A percentile compares a stretch with the other conserved stretches of the same genome.
Conservation (phyloP, 2,113 vertebrate genomes). For the Brachirus orientalis region DNA sequence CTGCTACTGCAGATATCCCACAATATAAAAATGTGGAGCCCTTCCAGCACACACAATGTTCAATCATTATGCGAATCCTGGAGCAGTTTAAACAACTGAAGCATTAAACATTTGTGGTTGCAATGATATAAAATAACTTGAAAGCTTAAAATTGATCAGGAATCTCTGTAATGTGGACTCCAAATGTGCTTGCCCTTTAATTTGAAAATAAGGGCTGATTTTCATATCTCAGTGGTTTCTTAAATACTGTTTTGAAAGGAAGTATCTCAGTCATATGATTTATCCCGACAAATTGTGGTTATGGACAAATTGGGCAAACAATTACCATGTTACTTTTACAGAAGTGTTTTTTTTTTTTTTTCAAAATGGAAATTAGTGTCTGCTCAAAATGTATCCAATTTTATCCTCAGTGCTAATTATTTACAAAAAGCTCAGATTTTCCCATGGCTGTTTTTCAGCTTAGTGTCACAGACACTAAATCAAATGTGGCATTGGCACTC, state of each 20-base stretch:
- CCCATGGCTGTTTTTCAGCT: constrained; percentile 35
- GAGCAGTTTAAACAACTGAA: constrained; percentile 71
- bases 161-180: constrained; percentile 71
- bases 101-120: constrained; percentile 74
- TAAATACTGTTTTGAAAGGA: constrained; percentile 77
- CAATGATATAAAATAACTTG: constrained; percentile 64
- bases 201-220: constrained; percentile 71
- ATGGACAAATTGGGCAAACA: constrained; percentile 57
- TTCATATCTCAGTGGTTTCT: constrained; percentile 70
- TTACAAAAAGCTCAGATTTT: constrained; percentile 48
- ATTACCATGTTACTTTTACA: constrained; percentile 48
- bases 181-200: constrained; percentile 64
- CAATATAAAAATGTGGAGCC: constrained; percentile 66
- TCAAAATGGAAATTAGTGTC: constrained; percentile 51
- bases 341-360: constrained; percentile 32
- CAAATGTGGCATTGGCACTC: constrained; percentile 30
- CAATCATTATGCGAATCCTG: constrained; percentile 73
- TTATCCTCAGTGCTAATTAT: constrained; percentile 59
- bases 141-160: constrained; percentile 69
- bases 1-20: constrained; percentile 76
- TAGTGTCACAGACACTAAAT: constrained; percentile 10
- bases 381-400: constrained; percentile 52
- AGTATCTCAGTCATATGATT: constrained; percentile 73
- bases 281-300: constrained; percentile 72
- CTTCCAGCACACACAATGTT: constrained; percentile 73